Evolutionary conservation across 2,797 vertebrate species (phyloP), one percentile per base, ranked within the genome.

Genomic region (Carduelis carduelis): DNA sequence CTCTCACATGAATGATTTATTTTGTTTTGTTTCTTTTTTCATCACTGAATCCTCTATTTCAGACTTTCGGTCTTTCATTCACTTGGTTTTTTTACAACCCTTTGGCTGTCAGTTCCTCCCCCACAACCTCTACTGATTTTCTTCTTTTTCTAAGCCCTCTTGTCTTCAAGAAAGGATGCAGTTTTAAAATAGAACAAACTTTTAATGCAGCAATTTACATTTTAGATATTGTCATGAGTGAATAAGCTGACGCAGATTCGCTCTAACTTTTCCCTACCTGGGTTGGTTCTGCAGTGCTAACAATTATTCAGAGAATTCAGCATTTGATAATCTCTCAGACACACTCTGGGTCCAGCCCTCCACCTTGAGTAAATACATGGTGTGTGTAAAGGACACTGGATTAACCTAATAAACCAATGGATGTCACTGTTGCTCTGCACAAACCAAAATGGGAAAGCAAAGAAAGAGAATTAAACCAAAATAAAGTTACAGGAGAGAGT

Each of bases 401-500:
- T 93, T 60, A 96, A 87, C 47, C 89, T 68, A 68, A 66, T 8
- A 92, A 91, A 77, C 96, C 97, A 95, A 97, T 50, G 98, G 97
- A 98, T 97, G 97, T 98, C 97, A 97, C 96, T 97, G 94, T 96
- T 96, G 97, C 63, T 70, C 95, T 84, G 55, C 7, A 76, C 43
- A 95, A 95, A 84, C 19, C 57, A 59, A 86, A 84, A 70, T 1
- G 21, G 35, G 77, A 76, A 66, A 74, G 59, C 11, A 60, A 50
- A 57, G 47, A 71, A 64, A 46, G 23, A 56, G 17, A 30, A 76
- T 74, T n/a, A 64, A 66, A 83, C 11, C 27, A 76, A 88, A 84
- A 74, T 22, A 35, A 69, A 41, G 22, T 64, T 28, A 27, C 8
- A 69, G 39, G 37, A 76, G 37, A 53, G 47, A 35, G 23, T 24